These are phyloP conservation scores for Alligator sinensis DNA, from an alignment of 2,113 vertebrate genomes.

Conservation along the genomic window DNA sequence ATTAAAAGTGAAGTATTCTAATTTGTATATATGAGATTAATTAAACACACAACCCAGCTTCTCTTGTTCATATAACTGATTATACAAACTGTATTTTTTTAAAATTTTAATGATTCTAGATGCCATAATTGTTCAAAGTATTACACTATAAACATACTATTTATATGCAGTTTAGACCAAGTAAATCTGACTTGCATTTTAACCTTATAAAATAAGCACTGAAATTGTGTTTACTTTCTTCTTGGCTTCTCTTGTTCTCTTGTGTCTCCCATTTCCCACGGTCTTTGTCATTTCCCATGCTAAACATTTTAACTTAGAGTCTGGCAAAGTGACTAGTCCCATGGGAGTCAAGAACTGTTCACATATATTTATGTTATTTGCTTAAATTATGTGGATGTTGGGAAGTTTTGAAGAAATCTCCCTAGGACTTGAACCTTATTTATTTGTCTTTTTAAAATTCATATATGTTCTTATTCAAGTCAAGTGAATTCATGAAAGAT, in stretches of 20 bases:
- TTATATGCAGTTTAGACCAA: neutral
- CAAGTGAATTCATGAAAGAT: neutral
- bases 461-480: neutral
- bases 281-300: neutral
- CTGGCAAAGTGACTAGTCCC: neutral
- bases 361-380: too few species aligned
- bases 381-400: neutral
- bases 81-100: neutral
- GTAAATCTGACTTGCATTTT: neutral
- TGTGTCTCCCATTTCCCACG: neutral
- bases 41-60: neutral
- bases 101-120: neutral
- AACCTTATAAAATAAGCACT: neutral
- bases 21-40: neutral
- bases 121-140: neutral
- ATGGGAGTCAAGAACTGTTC: neutral
- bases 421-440: neutral
- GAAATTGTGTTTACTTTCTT: neutral
- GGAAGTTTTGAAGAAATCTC: neutral
- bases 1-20: neutral
- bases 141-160: neutral
- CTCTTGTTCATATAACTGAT: neutral
- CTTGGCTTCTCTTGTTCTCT: neutral
- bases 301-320: neutral
- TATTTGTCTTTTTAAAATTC: neutral